These are phyloP conservation scores for Lepisosteus osseus DNA, from an alignment of 2,113 vertebrate genomes.

Conservation along the genomic window DNA sequence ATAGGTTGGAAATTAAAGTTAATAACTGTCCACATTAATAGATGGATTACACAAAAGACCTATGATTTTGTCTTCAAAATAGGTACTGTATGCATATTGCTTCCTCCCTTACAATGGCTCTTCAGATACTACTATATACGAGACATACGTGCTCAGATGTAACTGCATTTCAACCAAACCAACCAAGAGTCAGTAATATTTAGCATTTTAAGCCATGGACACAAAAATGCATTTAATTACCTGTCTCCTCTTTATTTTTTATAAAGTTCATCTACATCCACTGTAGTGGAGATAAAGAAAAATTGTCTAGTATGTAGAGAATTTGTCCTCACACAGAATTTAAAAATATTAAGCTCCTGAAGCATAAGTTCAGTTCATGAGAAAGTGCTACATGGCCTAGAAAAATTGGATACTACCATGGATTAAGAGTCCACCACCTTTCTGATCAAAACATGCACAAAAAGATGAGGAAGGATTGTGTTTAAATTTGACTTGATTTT, in stretches of 20 bases:
- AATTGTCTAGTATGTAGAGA: background rate
- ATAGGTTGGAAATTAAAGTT: no score
- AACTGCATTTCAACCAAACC: background rate
- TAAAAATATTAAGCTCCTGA: slow-evolving; percentile 4
- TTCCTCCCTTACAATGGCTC: no score
- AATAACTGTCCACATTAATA: no score
- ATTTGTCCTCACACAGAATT: background rate
- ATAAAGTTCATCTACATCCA: background rate
- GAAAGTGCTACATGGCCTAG: background rate
- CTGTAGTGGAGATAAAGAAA: background rate
- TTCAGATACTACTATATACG: no score
- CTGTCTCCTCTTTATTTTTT: background rate
- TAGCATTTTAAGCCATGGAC: no score
- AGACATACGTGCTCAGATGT: background rate
- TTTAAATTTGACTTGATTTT: background rate
- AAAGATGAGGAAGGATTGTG: slow-evolving; percentile 34
- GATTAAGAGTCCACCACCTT: background rate
- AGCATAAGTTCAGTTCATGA: background rate
- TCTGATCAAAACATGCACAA: slow-evolving; percentile 35
- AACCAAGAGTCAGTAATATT: background rate
- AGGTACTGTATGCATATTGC: no score
- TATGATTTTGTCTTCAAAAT: no score
- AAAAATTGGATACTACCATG: background rate
- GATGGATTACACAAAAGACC: no score
- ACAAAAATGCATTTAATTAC: no score